Base-by-base conservation (phyloP, 1,140 invertebrate genomes). In the Caenorhabditis remanei region DNA sequence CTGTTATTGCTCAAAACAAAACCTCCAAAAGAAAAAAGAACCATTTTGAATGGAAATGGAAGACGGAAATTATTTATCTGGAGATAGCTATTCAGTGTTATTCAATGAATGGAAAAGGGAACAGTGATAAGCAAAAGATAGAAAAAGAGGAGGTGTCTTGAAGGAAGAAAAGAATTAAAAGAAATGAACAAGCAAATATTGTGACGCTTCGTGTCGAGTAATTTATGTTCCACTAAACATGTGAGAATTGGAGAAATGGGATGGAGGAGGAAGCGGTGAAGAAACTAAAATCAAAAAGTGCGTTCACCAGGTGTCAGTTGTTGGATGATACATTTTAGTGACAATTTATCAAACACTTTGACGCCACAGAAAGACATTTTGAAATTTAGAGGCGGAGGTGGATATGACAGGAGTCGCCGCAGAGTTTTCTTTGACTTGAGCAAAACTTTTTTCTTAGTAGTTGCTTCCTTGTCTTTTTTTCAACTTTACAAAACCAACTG, bases 291-390 rank as follows among this genome's bases (percentile, higher is more conserved):
- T 48, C 19, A 79, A 79, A 79, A 50, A 79, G 71, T 79, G 71
- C 71, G 71, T 79, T 79, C 71, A 50, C 71, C 71, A 79, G 71
- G 46, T 79, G 71, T 79, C 71, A 79, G 71, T 79, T 79, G 71
- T n/a, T 53, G 21, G 16, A 71, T 8, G 24, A 63, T 58, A 58
- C 56, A 58, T 58, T n/a, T n/a, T 46, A 46, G 6, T 79, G 71
- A 50, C n/a, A 79, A 50, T 79, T 79, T 50, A 79, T 79, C 71
- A 79, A 50, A n/a, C 46, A 32, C 6, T 41, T 50, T 48, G 71
- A 79, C 46, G 46, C 71, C 40, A 71, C 56, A 19, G 19, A 21
- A 50, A 50, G 24, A 50, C 11, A 16, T 53, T 14, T 3, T 14
- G 9, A 79, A 79, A 79, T 79, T 53, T 7, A 53, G 46, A 32